These are phyloP conservation scores for Hepsetus odoe DNA, from an alignment of 2,113 vertebrate species.

Conservation along the genomic window DNA sequence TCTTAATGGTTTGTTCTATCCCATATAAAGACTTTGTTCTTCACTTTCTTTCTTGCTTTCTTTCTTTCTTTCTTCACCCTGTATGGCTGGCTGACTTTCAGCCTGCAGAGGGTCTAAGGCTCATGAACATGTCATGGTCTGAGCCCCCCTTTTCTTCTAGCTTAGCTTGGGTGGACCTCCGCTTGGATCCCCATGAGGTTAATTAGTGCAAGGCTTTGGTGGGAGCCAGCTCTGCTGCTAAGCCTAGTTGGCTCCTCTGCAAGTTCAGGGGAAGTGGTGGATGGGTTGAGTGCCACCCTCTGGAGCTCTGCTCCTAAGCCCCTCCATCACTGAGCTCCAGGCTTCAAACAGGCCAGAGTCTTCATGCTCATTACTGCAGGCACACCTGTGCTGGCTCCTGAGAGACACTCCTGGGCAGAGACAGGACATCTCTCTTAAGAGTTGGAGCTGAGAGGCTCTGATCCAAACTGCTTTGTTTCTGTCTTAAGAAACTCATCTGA, in stretches of 20 bases:
- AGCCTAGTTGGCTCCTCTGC: constrained; percentile 33
- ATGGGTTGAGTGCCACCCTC: constrained; percentile 44
- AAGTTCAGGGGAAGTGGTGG: constrained; percentile 32
- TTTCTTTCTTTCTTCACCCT: background rate
- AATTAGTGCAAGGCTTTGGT: constrained; percentile 42
- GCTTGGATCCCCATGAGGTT: constrained; percentile 42
- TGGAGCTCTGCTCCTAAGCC: constrained; percentile 22
- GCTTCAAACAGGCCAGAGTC: constrained; percentile 30
- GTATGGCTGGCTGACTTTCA: constrained; percentile 25
- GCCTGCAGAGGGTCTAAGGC: constrained; percentile 25
- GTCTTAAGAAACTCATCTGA: background rate
- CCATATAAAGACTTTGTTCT: constrained; percentile 15
- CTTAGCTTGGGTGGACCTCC: constrained; percentile 23
- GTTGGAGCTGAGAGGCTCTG: background rate
- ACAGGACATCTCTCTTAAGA: constrained; percentile 3
- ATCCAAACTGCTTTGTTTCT: background rate
- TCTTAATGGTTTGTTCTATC: constrained; percentile 42
- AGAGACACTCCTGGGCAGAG: background rate
- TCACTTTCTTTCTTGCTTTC: background rate
- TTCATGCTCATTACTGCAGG: constrained; percentile 41
- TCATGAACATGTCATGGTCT: constrained; percentile 27
- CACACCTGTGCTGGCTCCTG: constrained; percentile 29
- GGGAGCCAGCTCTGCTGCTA: constrained; percentile 40
- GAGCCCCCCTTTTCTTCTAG: constrained; percentile 18
- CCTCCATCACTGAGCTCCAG: constrained; percentile 7